Evolutionary conservation across 1,140 invertebrate species (phyloP).

Genomic region (Phthorimaea operculella): DNA sequence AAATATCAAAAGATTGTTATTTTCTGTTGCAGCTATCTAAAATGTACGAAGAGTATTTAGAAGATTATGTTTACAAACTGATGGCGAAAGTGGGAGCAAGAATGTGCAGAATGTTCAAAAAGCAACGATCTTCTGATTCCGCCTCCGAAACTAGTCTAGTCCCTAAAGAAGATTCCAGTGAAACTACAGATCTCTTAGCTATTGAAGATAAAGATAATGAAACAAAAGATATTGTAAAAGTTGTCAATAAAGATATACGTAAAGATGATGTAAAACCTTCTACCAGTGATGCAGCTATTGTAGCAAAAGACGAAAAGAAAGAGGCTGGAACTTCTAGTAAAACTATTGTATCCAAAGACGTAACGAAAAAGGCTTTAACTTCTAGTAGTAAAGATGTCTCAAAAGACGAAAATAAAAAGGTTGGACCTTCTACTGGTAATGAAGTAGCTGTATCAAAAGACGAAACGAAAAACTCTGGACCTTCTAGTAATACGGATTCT

Average conservation of each 20-base stretch:
- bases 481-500: constrained; percentile 4
- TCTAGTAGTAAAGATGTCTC: constrained; percentile 13
- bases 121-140: constrained; percentile 14
- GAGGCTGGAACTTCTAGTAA: constrained; percentile 12
- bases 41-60: constrained; percentile 80
- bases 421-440: neutral
- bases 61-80: constrained; percentile 71
- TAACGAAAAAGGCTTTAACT: constrained; percentile 13
- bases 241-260: constrained; percentile 12
- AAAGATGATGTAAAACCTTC: neutral
- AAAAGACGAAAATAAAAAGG: constrained; percentile 7
- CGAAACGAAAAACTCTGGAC: neutral
- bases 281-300: neutral
- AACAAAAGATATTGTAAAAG: constrained; percentile 3
- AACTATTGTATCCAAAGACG: too few species aligned
- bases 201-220: constrained; percentile 17
- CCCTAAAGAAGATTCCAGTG: constrained; percentile 5
- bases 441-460: constrained; percentile 2
- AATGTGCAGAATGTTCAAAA: constrained; percentile 44
- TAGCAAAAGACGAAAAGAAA: constrained; percentile 11
- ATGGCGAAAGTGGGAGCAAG: constrained; percentile 60
- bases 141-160: constrained; percentile 20
- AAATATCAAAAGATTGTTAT: constrained; percentile 6
- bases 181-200: constrained; percentile 4
- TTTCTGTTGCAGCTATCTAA: constrained; percentile 71